These are phyloP conservation scores for Dunckerocampus dactyliophorus DNA, from an alignment of 2,113 vertebrate genomes.

Conservation along the genomic window DNA sequence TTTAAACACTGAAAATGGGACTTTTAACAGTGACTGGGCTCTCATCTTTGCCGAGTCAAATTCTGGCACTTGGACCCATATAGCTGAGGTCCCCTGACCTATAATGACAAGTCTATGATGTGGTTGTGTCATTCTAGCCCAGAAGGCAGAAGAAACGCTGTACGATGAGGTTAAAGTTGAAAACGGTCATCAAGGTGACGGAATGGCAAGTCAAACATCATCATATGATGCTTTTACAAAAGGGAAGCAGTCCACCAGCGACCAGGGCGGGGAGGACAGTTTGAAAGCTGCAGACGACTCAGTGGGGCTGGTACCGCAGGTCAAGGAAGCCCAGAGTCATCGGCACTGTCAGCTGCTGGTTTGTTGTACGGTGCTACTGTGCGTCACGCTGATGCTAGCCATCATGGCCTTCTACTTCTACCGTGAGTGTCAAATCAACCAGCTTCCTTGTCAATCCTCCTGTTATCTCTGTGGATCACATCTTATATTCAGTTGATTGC, in stretches of 20 bases:
- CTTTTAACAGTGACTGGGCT: too few relatives aligned
- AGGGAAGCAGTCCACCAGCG: too few relatives aligned
- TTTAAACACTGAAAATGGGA: too few relatives aligned
- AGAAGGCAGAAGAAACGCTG: slow-evolving; percentile 14
- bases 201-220: too few relatives aligned
- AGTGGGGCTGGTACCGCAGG: not conserved
- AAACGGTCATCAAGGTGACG: not conserved
- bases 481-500: too few relatives aligned
- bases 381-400: slow-evolving; percentile 8
- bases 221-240: too few relatives aligned
- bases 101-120: too few relatives aligned
- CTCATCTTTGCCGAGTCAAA: too few relatives aligned
- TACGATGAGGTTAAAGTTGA: slow-evolving; percentile 28
- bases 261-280: too few relatives aligned
- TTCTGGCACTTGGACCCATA: not conserved
- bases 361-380: slow-evolving; percentile 15
- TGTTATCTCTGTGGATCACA: too few relatives aligned
- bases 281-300: not conserved
- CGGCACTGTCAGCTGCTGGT: not conserved
- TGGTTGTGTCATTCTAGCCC: not conserved
- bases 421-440: slow-evolving; percentile 19
- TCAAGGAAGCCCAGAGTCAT: not conserved
- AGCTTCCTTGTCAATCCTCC: too few relatives aligned
- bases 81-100: too few relatives aligned
- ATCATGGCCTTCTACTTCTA: slow-evolving; percentile 10